Evolutionary conservation across 1,140 invertebrate genomes (phyloP), one percentile per base, ranked within the genome.

Genomic region (Cheumatopsyche charites): DNA sequence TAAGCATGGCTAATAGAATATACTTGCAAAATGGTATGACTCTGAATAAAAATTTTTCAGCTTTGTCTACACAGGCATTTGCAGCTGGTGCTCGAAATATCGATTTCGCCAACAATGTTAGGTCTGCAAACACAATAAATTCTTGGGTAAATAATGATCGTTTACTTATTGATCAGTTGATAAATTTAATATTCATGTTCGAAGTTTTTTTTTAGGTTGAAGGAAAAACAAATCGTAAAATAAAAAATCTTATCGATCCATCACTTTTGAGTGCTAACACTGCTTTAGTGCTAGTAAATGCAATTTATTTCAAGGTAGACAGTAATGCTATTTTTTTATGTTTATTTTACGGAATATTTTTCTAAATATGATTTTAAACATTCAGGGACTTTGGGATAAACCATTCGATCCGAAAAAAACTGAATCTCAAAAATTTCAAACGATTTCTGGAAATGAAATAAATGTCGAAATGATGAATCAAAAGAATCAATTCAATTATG

Each of bases 231-330:
- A 72, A 75, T 21, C 55, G 72, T 11, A 75, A 67, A 63, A 75
- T 75, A 11, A 72, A 70, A 25, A 67, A 75, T 62, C 78, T 92
- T n/a, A 81, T 93, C 49, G 73, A 80, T 19, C 69, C 80, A 77
- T 85, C 78, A 73, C 77, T 79, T 71, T 81, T 90, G 13, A 71
- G 83, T 72, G 77, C 79, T 5, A 73, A 80, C n/a, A 88, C 86
- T 72, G 84, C 78, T 67, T 45, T 93, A 41, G 84, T 94, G 6
- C 79, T 94, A 1, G 80, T 92, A 1, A 94, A 94, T 82, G 91
- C 91, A 1, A 85, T 94, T 52, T 92, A 94, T 78, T 95, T 94
- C 80, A 93, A 92, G 80, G 90, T 74, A 71, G n/a, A 4, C 13
- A 15, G 19, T 5, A 21, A 15, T 5, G 13, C n/a, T n/a, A n/a